Evolutionary conservation across 2,113 vertebrate species (phyloP).

Genomic region (Myiozetetes cayanensis): DNA sequence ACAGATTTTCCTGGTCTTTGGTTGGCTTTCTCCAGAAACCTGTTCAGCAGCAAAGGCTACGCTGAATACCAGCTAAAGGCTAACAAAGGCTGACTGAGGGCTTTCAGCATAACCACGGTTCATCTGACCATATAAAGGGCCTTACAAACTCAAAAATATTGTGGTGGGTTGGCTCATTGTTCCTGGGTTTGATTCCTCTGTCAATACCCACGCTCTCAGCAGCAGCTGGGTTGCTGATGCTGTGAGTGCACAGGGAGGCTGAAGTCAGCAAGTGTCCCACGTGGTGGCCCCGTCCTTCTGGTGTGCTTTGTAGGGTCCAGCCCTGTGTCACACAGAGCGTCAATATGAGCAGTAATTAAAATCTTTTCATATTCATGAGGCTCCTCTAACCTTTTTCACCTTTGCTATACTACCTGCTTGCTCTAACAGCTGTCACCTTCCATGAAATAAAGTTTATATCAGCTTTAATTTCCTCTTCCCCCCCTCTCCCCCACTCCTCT

Average conservation of each 20-base stretch:
- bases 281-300: not conserved
- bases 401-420: not conserved
- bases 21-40: not conserved
- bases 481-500: not conserved
- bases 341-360: not conserved
- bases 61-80: not conserved
- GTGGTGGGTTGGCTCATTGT: not conserved
- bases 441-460: not conserved
- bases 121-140: not conserved
- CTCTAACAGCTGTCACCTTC: not conserved
- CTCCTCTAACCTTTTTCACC: not conserved
- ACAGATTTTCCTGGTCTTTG: not conserved
- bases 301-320: not conserved
- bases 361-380: not conserved
- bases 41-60: not conserved
- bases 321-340: not conserved
- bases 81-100: not conserved
- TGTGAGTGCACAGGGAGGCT: not conserved
- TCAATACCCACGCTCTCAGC: not conserved
- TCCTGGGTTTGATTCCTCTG: not conserved
- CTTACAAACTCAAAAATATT: not conserved
- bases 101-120: not conserved
- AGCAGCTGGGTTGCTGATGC: not conserved
- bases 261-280: not conserved
- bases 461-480: not conserved